Conservation (phyloP, 2,888 invertebrate species). For the Pristionchus arcanus region DNA sequence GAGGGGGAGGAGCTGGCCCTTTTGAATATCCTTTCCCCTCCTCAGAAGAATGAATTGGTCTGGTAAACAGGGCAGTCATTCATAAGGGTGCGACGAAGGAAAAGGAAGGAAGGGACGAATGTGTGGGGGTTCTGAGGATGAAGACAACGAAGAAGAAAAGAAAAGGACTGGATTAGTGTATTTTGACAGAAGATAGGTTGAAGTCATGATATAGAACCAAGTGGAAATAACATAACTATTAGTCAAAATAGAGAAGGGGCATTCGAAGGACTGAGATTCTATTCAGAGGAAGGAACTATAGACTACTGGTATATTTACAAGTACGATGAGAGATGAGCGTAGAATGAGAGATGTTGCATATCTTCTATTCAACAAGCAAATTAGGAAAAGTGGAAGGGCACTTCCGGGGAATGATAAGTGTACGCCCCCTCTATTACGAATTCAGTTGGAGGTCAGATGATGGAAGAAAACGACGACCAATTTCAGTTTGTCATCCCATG, state of each 20-base stretch:
- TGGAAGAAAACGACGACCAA: neutral
- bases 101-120: neutral
- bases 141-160: neutral
- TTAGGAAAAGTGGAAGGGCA: neutral
- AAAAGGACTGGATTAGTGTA: slow-evolving; percentile 6
- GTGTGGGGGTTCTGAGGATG: neutral
- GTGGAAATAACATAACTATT: slow-evolving; percentile 14
- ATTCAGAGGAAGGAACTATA: neutral
- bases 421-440: neutral
- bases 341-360: neutral
- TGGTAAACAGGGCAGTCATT: slow-evolving; percentile 14
- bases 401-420: neutral
- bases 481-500: neutral
- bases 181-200: slow-evolving; percentile 15
- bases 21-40: neutral
- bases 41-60: neutral
- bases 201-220: neutral
- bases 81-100: slow-evolving; percentile 7
- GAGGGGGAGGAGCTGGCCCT: neutral
- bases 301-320: no score
- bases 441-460: neutral
- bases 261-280: neutral
- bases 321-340: no score
- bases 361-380: neutral
- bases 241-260: neutral